These are phyloP conservation scores for Stenolophus ochropezus DNA, from an alignment of 2,888 invertebrate genomes.

Conservation along the genomic window DNA sequence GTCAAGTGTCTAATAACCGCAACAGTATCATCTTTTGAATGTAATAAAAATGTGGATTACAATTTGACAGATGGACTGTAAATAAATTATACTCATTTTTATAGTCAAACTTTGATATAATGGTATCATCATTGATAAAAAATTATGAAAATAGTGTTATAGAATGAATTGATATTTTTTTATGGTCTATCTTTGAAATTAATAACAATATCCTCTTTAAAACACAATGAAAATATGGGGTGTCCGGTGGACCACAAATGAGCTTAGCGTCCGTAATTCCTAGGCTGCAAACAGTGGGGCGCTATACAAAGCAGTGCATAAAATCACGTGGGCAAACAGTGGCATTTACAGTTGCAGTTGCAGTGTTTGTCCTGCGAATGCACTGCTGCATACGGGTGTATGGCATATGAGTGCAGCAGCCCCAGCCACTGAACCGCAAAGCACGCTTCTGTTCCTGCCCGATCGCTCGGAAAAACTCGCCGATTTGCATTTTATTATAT, in stretches of 20 bases:
- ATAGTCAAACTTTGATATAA: too few species aligned
- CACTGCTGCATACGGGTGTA: constrained; percentile 9
- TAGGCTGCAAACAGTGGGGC: neutral
- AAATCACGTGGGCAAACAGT: constrained; percentile 10
- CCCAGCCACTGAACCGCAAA: neutral
- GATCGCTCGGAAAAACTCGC: constrained; percentile 6
- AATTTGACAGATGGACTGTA: too few species aligned
- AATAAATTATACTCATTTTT: too few species aligned
- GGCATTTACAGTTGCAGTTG: neutral
- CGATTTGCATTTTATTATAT: neutral
- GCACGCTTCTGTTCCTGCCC: neutral
- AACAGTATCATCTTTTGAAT: too few species aligned
- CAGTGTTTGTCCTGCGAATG: constrained; percentile 7
- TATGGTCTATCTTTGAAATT: neutral
- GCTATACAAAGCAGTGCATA: neutral
- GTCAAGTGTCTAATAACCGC: too few species aligned
- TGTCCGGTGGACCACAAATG: neutral
- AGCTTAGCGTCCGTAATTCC: neutral
- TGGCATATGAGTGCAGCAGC: constrained; percentile 3
- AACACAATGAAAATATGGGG: too few species aligned
- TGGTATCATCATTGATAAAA: neutral
- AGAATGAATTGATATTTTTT: neutral
- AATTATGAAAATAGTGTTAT: too few species aligned
- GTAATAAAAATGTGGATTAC: too few species aligned
- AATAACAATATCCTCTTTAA: neutral